phyloP scores from a whole-genome alignment of 2,113 vertebrate genomes.

The Rhadina sibilatrix region DNA sequence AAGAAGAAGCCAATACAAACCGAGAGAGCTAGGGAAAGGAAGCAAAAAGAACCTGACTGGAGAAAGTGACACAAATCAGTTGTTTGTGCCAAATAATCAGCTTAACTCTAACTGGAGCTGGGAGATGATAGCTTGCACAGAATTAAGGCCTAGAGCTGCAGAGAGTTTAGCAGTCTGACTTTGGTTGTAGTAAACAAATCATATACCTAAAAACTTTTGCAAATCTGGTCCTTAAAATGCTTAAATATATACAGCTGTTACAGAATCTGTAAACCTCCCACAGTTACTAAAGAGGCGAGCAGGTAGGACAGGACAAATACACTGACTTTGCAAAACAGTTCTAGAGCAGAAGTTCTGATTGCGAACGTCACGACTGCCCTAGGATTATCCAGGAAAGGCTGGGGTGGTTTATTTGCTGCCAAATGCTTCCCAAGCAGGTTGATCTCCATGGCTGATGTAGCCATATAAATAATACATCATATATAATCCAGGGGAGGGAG shows the following conservation, averaged over 20 bases:
- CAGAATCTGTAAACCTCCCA: not conserved
- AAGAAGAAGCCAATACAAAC: not conserved
- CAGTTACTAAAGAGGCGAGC: not conserved
- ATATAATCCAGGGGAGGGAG: not conserved
- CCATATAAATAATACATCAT: not conserved
- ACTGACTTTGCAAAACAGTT: not conserved
- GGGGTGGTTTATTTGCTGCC: not conserved
- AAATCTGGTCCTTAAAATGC: not conserved
- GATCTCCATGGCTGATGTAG: rapidly evolving
- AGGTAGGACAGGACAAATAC: not conserved
- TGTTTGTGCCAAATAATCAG: not conserved
- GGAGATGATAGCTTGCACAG: not conserved
- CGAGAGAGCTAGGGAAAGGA: not conserved
- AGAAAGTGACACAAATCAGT: not conserved
- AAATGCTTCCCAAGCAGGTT: not conserved
- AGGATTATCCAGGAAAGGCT: not conserved
- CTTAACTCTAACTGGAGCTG: not conserved
- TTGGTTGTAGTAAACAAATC: not conserved
- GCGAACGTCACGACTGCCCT: not conserved
- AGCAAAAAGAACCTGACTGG: not conserved
- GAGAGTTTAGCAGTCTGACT: not conserved
- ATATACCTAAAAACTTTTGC: not conserved
- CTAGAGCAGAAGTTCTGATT: not conserved
- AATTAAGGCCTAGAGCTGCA: not conserved
- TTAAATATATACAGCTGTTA: not conserved